These are phyloP conservation scores for Thecocarcelia acutangulata DNA, from an alignment of 2,888 invertebrate species.

Conservation along the genomic window DNA sequence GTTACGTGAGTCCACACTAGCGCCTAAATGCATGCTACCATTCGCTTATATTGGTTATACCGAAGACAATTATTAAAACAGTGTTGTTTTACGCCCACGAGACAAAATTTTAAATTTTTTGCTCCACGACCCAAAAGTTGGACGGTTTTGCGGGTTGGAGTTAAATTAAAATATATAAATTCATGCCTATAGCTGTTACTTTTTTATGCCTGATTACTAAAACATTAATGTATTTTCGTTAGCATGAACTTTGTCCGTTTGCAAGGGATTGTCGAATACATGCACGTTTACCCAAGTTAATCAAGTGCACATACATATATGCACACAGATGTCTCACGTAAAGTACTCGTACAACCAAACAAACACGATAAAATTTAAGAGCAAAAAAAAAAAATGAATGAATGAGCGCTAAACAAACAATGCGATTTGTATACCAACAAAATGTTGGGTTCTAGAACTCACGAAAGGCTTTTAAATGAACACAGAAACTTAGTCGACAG, in stretches of 20 bases:
- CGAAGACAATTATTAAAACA: too few species aligned
- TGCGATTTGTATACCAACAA: constrained; percentile 7
- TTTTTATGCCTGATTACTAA: constrained; percentile 40
- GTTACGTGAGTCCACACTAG: too few species aligned
- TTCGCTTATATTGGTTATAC: too few species aligned
- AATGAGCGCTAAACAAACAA: not conserved
- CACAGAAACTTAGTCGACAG: too few species aligned
- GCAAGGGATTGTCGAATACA: too few species aligned
- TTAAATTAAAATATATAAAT: constrained; percentile 20
- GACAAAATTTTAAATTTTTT: too few species aligned
- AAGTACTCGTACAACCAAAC: not conserved
- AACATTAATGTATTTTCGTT: constrained; percentile 17
- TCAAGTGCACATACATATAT: constrained; percentile 5
- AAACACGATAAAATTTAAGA: constrained; percentile 12
- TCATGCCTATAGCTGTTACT: constrained; percentile 21
- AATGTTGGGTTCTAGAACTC: not conserved
- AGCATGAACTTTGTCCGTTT: constrained; percentile 1
- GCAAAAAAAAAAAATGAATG: not conserved
- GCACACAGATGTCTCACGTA: constrained; percentile 8
- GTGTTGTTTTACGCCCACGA: too few species aligned
- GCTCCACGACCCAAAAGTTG: too few species aligned
- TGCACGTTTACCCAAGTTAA: too few species aligned
- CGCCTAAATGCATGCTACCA: too few species aligned
- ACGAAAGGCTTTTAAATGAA: too few species aligned
- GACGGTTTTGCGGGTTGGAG: not conserved